Conservation (phyloP, 2,113 vertebrate genomes). For the Acinonyx jubatus region DNA sequence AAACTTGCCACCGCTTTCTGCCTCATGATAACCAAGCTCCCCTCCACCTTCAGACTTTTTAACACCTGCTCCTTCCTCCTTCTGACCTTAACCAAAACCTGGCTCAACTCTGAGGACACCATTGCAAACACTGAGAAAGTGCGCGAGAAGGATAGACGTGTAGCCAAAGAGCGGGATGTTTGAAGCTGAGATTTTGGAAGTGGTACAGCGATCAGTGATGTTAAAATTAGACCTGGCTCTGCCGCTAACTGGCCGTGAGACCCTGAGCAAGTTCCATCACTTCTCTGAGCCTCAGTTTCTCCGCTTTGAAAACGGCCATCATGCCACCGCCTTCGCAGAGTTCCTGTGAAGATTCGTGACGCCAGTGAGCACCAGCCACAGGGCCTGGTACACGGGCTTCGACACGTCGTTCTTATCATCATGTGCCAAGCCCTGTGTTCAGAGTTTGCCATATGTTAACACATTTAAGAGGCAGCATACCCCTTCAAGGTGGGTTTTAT, state of each 20-base stretch:
- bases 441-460: not conserved
- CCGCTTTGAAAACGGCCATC: not conserved
- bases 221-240: not conserved
- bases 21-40: not conserved
- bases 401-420: not conserved
- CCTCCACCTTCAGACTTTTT: not conserved
- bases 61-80: not conserved
- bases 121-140: not conserved
- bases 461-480: not conserved
- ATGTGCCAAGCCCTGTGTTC: not conserved
- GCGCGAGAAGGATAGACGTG: not conserved
- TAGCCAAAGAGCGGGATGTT: not conserved
- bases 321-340: not conserved
- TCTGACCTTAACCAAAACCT: not conserved
- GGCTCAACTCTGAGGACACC: not conserved
- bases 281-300: conserved; percentile 32
- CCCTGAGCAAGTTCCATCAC: not conserved
- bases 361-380: not conserved
- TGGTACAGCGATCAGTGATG: not conserved
- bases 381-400: not conserved
- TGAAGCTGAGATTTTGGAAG: not conserved
- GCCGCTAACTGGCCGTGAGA: not conserved
- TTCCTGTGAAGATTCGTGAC: not conserved
- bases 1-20: not conserved
- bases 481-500: not conserved